A percentile compares a stretch with the other conserved stretches of the same genome.
Evolutionary conservation across 2,888 invertebrate species (phyloP).

Genomic region (Odontomyia ornata): DNA sequence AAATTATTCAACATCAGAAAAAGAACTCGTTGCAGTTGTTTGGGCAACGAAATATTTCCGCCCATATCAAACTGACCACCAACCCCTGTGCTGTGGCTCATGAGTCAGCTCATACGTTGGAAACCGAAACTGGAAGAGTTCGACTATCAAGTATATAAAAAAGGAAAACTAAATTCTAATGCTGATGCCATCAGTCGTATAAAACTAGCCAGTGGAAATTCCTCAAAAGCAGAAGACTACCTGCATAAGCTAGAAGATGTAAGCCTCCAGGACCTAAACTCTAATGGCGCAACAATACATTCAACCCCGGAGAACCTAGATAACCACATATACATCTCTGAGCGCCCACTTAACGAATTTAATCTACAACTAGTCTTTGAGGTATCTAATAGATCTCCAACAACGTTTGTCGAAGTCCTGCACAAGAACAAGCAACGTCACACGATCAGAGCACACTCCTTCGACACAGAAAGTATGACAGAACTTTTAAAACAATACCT

Average conservation of each 20-base stretch:
- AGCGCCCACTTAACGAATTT: conserved; percentile 47
- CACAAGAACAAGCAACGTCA: conserved; percentile 9
- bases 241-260: neutral
- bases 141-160: conserved; percentile 51
- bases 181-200: conserved; percentile 50
- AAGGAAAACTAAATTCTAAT: conserved; percentile 50
- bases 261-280: neutral
- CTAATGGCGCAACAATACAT: conserved; percentile 27
- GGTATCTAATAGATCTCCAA: conserved; percentile 7
- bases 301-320: conserved; percentile 40
- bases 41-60: conserved; percentile 46
- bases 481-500: no score
- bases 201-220: neutral
- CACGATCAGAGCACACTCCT: conserved; percentile 7
- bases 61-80: conserved; percentile 45
- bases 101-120: conserved; percentile 45
- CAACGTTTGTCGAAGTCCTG: conserved; percentile 9
- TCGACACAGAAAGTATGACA: no score
- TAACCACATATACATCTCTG: conserved; percentile 37
- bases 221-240: neutral
- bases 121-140: conserved; percentile 50
- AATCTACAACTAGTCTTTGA: conserved; percentile 40
- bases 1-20: conserved; percentile 18
- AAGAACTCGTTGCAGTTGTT: conserved; percentile 3
- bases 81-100: conserved; percentile 34